These are phyloP conservation scores for Stegodyphus dumicola DNA, from an alignment of 1,140 invertebrate genomes.

Conservation along the genomic window DNA sequence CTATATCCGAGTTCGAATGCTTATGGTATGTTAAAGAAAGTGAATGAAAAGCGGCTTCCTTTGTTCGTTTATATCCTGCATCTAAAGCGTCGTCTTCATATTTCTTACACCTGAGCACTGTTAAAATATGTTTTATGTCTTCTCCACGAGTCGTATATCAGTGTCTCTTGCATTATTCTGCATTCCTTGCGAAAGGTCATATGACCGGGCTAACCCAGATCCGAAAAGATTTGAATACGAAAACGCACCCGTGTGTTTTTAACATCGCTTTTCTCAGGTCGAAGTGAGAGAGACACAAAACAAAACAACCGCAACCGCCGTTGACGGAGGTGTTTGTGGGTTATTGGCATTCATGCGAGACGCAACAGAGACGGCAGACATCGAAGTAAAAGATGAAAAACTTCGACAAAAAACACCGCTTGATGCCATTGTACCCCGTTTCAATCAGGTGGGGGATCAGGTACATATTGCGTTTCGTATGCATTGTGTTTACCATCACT, in stretches of 20 bases:
- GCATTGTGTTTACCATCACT: too few species aligned
- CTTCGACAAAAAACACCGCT: neutral
- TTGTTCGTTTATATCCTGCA: too few species aligned
- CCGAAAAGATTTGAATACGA: neutral
- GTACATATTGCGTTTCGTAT: neutral
- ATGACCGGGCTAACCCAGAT: neutral
- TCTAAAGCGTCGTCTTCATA: too few species aligned
- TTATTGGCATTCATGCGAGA: constrained; percentile 23
- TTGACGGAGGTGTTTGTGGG: constrained; percentile 19
- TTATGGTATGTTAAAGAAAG: too few species aligned
- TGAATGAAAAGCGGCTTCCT: too few species aligned
- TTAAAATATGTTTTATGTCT: too few species aligned
- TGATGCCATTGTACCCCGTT: neutral
- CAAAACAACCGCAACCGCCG: neutral
- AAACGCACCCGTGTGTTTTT: neutral
- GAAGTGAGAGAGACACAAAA: neutral
- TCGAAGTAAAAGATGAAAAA: constrained; percentile 6
- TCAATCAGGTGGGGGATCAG: neutral
- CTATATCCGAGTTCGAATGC: too few species aligned
- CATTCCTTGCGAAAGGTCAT: neutral
- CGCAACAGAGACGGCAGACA: neutral
- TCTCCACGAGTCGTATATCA: too few species aligned
- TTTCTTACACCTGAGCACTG: too few species aligned
- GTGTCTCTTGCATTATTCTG: too few species aligned
- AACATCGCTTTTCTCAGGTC: neutral